phyloP scores from a whole-genome alignment of 2,797 vertebrate genomes.

The Bradypus variegatus region DNA sequence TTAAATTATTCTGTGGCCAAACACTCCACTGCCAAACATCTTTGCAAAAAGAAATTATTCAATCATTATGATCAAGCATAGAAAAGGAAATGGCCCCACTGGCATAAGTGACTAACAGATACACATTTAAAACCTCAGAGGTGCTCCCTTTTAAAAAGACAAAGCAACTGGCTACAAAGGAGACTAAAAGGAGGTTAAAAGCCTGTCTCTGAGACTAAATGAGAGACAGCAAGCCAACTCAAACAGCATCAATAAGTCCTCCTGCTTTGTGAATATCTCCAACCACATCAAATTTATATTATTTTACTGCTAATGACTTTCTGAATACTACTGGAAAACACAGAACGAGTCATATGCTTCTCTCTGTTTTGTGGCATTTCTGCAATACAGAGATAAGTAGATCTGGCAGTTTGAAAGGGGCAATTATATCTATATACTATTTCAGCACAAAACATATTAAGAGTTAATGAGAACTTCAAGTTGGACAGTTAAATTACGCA shows the following conservation, averaged over 20 bases:
- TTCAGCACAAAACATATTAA: slow-evolving; percentile 24
- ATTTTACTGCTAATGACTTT: not conserved
- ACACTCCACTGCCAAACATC: not conserved
- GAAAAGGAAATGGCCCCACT: not conserved
- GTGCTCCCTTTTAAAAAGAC: not conserved
- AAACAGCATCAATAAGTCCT: not conserved
- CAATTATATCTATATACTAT: not conserved
- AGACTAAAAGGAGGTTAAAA: not conserved
- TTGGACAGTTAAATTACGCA: slow-evolving; percentile 7
- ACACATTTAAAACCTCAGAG: not conserved
- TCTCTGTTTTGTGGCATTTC: not conserved
- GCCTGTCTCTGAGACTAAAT: not conserved
- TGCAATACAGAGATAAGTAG: not conserved
- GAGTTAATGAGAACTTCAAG: slow-evolving; percentile 47
- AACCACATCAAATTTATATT: not conserved
- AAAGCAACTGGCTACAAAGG: not conserved
- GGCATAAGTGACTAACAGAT: not conserved
- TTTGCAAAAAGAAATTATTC: not conserved
- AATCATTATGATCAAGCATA: not conserved
- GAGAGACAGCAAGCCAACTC: not conserved
- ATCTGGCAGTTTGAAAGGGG: slow-evolving; percentile 5
- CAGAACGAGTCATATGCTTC: not conserved
- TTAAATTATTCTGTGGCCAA: not conserved
- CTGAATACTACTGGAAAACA: not conserved
- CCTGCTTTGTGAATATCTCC: not conserved